Percentiles rank a stretch among this genome's conserved stretches.
Conservation (phyloP, 1,140 invertebrate genomes). For the Conus ventricosus region DNA sequence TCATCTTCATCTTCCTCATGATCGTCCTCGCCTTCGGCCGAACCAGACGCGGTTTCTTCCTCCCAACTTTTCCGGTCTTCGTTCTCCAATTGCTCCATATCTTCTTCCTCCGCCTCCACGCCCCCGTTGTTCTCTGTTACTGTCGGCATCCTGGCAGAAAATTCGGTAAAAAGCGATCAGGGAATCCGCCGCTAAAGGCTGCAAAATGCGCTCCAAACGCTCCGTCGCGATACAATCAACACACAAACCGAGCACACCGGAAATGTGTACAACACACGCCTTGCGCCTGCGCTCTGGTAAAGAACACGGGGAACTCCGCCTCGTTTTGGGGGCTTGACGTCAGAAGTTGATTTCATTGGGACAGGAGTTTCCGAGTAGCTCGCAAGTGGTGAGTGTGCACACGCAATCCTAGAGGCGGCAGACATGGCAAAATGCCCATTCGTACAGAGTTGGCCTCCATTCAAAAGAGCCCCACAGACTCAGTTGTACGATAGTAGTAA, state of each 20-base stretch:
- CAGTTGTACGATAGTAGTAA: background rate
- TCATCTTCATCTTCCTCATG: conserved; percentile 40
- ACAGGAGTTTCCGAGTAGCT: background rate
- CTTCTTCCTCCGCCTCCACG: conserved; percentile 73
- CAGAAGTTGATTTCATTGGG: background rate
- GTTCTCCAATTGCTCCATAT: conserved; percentile 76
- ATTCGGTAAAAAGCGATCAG: background rate
- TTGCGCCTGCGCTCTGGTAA: conserved; percentile 51
- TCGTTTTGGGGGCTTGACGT: conserved; percentile 31
- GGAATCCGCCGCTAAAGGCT: background rate
- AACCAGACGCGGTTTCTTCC: conserved; percentile 70
- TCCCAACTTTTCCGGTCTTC: conserved; percentile 76
- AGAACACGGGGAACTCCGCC: conserved; percentile 31
- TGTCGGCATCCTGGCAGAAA: conserved; percentile 30
- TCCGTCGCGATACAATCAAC: conserved; percentile 23
- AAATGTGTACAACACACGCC: conserved; percentile 26
- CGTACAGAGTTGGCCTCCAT: background rate
- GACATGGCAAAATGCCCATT: background rate
- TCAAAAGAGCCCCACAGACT: background rate
- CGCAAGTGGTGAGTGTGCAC: background rate
- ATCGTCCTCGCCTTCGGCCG: conserved; percentile 74
- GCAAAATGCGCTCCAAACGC: conserved; percentile 27
- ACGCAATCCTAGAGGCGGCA: background rate
- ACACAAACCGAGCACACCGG: conserved; percentile 11
- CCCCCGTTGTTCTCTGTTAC: conserved; percentile 48